Conservation (phyloP, 2,113 vertebrate genomes). For the Pyxicephalus adspersus region DNA sequence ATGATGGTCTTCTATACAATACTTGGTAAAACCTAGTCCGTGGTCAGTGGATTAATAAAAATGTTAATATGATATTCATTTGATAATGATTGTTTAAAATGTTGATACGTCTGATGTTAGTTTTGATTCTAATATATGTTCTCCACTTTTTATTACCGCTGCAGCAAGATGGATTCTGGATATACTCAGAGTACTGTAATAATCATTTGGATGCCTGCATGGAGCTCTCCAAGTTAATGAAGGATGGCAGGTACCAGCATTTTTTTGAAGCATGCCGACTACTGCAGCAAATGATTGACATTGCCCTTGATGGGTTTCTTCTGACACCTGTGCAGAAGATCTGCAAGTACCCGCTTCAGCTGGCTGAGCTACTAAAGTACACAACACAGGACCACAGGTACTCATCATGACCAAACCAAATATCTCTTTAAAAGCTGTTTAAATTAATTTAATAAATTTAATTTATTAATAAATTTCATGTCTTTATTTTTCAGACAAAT, state of each 20-base stretch:
- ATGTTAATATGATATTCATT: no score
- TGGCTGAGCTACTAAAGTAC: conserved; percentile 97
- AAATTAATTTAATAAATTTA: no score
- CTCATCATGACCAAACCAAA: not conserved
- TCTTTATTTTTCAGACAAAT: no score
- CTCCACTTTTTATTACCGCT: conserved; percentile 44
- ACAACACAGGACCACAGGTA: conserved; percentile 98
- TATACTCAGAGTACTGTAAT: conserved; percentile 99
- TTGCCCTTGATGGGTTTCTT: conserved; percentile 97
- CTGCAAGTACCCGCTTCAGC: conserved; percentile 98
- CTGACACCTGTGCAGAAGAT: conserved; percentile 98
- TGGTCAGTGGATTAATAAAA: no score
- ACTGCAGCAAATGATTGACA: conserved; percentile 98
- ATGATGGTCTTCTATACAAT: no score
- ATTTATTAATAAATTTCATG: no score
- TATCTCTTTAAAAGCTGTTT: no score
- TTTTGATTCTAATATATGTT: not conserved
- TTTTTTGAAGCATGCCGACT: conserved; percentile 98
- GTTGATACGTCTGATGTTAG: no score
- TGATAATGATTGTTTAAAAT: no score
- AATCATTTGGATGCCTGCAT: conserved; percentile 97
- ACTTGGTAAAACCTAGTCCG: no score
- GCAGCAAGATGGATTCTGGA: conserved; percentile 99
- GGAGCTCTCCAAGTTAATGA: conserved; percentile 97
- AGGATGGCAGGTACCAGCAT: conserved; percentile 95